These are phyloP conservation scores for Cacoxenus indagator DNA, from an alignment of 2,888 invertebrate genomes.

Conservation along the genomic window DNA sequence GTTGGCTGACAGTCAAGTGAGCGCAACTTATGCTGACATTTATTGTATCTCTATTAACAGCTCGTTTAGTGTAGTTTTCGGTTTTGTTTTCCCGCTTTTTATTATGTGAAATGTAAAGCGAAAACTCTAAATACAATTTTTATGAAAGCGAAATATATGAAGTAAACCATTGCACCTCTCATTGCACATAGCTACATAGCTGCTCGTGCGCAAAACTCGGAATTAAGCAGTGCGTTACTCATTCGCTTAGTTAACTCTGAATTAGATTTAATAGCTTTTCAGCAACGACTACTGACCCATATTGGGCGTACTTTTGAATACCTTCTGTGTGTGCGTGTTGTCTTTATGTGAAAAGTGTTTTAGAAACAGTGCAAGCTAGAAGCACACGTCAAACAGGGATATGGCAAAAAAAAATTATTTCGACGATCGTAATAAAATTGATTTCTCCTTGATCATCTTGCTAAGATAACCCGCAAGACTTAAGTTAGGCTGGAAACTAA, in stretches of 20 bases:
- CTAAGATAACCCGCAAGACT: no score
- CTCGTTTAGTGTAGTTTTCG: not conserved
- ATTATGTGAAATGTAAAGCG: not conserved
- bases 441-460: no score
- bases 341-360: not conserved
- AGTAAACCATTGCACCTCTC: not conserved
- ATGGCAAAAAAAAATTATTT: no score
- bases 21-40: not conserved
- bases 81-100: not conserved
- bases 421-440: no score
- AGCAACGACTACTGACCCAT: not conserved
- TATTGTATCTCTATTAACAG: not conserved
- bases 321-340: not conserved
- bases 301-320: not conserved
- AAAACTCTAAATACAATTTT: not conserved
- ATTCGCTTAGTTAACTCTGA: constrained; percentile 3
- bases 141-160: not conserved
- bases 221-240: constrained; percentile 12
- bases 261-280: not conserved
- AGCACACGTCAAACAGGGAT: no score
- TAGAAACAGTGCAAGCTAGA: no score
- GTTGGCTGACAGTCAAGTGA: constrained; percentile 6
- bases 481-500: no score
- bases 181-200: not conserved
- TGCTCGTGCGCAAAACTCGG: not conserved